Conservation (phyloP, 2,888 invertebrate genomes). For the Clanis bilineata region DNA sequence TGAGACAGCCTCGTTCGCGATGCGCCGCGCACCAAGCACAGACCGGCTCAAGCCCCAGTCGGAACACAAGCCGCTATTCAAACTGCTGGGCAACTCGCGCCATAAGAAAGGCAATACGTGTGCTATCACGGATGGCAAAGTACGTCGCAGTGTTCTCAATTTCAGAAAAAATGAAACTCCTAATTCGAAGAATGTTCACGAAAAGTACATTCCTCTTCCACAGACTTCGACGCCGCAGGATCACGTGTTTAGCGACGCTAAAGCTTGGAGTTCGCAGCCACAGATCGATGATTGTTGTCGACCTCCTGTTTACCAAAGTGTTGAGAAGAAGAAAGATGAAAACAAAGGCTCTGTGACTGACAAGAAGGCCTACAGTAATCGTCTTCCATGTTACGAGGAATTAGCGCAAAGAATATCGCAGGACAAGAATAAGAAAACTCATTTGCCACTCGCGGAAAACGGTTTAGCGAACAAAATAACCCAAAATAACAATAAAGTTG, state of each 20-base stretch:
- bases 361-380: conserved; percentile 64
- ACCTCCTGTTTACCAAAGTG: conserved; percentile 73
- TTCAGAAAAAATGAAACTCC: conserved; percentile 64
- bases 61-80: conserved; percentile 72
- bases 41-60: conserved; percentile 68
- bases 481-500: conserved; percentile 84
- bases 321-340: conserved; percentile 69
- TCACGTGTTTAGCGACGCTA: conserved; percentile 72
- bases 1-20: conserved; percentile 60
- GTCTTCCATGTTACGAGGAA: conserved; percentile 77
- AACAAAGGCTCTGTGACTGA: conserved; percentile 51
- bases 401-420: conserved; percentile 67
- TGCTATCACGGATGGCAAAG: conserved; percentile 64
- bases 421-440: conserved; percentile 75
- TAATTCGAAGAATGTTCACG: conserved; percentile 65
- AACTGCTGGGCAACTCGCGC: conserved; percentile 68
- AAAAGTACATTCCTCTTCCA: conserved; percentile 73
- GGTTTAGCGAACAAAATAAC: conserved; percentile 73
- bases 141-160: conserved; percentile 68
- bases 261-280: conserved; percentile 60
- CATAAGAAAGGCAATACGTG: conserved; percentile 63
- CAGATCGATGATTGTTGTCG: conserved; percentile 69
- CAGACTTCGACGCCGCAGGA: conserved; percentile 61
- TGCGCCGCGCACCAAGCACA: conserved; percentile 76
- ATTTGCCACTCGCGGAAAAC: conserved; percentile 49